These are phyloP conservation scores for Vulpes lagopus DNA, from an alignment of 2,113 vertebrate genomes.

Conservation along the genomic window DNA sequence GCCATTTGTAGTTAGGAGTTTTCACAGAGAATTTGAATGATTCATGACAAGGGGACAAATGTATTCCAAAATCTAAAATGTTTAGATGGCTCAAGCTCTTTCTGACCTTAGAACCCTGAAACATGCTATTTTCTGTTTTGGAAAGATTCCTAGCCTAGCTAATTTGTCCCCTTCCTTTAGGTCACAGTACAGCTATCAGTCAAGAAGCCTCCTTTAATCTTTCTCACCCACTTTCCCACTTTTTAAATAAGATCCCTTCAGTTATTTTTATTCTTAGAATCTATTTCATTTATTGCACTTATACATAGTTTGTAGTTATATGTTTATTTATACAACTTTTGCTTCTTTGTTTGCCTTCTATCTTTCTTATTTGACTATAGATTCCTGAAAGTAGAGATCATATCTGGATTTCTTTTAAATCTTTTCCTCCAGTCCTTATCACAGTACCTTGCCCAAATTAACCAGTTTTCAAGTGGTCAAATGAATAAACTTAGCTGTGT, in stretches of 20 bases:
- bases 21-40: constrained; percentile 2
- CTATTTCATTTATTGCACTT: background rate
- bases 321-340: background rate
- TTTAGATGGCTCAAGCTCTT: background rate
- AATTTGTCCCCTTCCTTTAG: background rate
- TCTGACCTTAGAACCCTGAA: background rate
- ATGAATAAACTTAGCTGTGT: background rate
- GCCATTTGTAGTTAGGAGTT: background rate
- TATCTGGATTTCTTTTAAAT: background rate
- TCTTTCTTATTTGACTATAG: background rate
- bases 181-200: background rate
- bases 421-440: background rate
- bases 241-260: background rate
- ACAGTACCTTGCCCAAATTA: background rate
- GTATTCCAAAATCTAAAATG: background rate
- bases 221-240: background rate
- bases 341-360: background rate
- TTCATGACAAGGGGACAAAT: background rate
- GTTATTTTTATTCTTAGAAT: constrained; percentile 24
- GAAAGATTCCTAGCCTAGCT: background rate
- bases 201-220: background rate
- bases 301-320: background rate
- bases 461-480: background rate
- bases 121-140: background rate
- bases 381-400: background rate